Conservation (phyloP, 2,888 invertebrate species). For the Apeira syringaria region DNA sequence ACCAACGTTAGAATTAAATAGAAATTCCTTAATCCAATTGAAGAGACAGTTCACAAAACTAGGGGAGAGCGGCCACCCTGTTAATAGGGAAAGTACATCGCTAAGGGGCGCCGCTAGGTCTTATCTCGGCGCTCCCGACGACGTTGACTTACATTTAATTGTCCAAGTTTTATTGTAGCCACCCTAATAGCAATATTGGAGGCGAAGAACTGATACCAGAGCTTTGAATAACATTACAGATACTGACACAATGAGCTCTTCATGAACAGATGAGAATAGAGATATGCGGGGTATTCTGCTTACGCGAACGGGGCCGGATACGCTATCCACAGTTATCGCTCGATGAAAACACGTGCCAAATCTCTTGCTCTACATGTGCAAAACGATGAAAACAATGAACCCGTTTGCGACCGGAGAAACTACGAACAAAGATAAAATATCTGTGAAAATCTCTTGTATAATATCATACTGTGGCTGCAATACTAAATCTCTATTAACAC, state of each 20-base stretch:
- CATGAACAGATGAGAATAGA: slow-evolving; percentile 30
- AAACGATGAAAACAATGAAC: slow-evolving; percentile 14
- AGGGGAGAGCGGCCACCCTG: slow-evolving; percentile 57
- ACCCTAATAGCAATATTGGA: slow-evolving; percentile 68
- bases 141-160: slow-evolving; percentile 77
- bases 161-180: slow-evolving; percentile 77
- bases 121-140: slow-evolving; percentile 70
- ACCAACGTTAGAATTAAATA: slow-evolving; percentile 48
- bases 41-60: slow-evolving; percentile 53
- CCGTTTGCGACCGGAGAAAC: slow-evolving; percentile 4
- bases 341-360: slow-evolving; percentile 31
- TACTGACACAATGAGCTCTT: slow-evolving; percentile 35
- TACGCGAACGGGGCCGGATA: slow-evolving; percentile 28
- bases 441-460: neutral
- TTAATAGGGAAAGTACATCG: slow-evolving; percentile 70
- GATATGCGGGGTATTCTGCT: slow-evolving; percentile 31
- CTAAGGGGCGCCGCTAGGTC: slow-evolving; percentile 66
- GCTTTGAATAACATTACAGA: slow-evolving; percentile 53
- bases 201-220: slow-evolving; percentile 56
- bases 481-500: slow-evolving; percentile 14
- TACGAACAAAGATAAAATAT: slow-evolving; percentile 3
- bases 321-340: slow-evolving; percentile 31
- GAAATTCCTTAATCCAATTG: slow-evolving; percentile 54
- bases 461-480: neutral
- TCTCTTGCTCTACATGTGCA: slow-evolving; percentile 25